Evolutionary conservation across 2,888 invertebrate genomes (phyloP).

Genomic region (Drosophila formosana): DNA sequence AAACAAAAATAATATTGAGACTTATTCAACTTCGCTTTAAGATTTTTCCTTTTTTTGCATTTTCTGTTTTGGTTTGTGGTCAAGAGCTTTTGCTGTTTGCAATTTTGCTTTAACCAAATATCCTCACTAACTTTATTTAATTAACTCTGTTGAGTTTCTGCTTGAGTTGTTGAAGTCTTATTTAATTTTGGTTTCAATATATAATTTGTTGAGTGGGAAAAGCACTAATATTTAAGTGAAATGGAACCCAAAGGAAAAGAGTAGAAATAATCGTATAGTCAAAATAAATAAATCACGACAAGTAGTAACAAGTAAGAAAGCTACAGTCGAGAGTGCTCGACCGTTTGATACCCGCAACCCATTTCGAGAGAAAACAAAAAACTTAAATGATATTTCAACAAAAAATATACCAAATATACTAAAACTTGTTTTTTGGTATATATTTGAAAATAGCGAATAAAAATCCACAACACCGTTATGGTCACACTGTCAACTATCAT

Average conservation of each 20-base stretch:
- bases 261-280: too few relatives aligned
- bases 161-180: not conserved
- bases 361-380: too few relatives aligned
- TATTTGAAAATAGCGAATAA: too few relatives aligned
- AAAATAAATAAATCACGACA: too few relatives aligned
- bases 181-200: slow-evolving; percentile 6
- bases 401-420: too few relatives aligned
- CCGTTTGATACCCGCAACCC: too few relatives aligned
- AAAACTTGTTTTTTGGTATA: too few relatives aligned
- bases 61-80: slow-evolving; percentile 15
- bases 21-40: slow-evolving; percentile 1
- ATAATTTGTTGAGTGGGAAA: not conserved
- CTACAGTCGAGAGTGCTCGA: too few relatives aligned
- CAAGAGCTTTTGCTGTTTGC: slow-evolving; percentile 15
- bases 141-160: not conserved
- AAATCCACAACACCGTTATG: too few relatives aligned
- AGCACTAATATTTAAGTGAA: not conserved
- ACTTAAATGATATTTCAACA: too few relatives aligned
- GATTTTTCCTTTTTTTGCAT: not conserved
- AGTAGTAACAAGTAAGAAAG: too few relatives aligned
- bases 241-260: not conserved
- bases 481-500: too few relatives aligned
- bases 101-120: slow-evolving; percentile 15
- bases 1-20: slow-evolving; percentile 1
- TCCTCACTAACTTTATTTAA: slow-evolving; percentile 15